These are phyloP conservation scores for Chauna torquata DNA, from an alignment of 2,113 vertebrate genomes.

Conservation along the genomic window DNA sequence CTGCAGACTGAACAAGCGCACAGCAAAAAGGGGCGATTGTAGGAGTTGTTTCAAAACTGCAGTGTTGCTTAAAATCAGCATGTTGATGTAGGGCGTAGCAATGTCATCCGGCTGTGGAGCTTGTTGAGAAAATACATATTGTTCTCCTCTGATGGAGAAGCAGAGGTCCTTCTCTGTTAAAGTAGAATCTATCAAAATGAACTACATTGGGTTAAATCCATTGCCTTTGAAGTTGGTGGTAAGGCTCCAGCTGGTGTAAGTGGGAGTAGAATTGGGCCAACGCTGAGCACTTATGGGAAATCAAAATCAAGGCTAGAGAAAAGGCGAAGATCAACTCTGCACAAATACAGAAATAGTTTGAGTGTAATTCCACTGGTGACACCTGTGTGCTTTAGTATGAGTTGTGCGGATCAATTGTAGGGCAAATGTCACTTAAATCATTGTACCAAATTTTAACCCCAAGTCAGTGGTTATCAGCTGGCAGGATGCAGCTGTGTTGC, in stretches of 20 bases:
- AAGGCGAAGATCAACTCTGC: conserved; percentile 51
- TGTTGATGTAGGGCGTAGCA: background rate
- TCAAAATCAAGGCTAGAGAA: conserved; percentile 61
- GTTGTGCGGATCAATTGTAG: background rate
- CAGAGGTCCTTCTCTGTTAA: background rate
- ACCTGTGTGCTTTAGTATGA: background rate
- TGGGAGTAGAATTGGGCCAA: conserved; percentile 37
- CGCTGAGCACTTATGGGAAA: conserved; percentile 49
- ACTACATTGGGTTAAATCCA: conserved; percentile 18
- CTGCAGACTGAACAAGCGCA: background rate
- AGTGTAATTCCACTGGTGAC: background rate
- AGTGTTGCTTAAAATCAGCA: background rate
- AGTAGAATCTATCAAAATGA: conserved; percentile 11
- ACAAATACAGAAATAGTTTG: conserved; percentile 42
- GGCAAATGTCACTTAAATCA: background rate
- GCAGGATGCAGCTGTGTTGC: background rate
- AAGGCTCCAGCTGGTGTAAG: conserved; percentile 36
- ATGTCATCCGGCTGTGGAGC: conserved; percentile 30
- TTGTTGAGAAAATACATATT: conserved; percentile 17
- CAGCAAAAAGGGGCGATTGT: background rate
- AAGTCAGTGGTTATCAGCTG: background rate
- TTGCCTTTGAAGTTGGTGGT: conserved; percentile 39
- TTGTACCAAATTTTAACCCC: no score
- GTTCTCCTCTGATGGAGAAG: background rate
- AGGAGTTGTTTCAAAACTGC: background rate